Evolutionary conservation across 2,113 vertebrate genomes (phyloP), one percentile per base, ranked within the genome.

Genomic region (Festucalex cinctus): DNA sequence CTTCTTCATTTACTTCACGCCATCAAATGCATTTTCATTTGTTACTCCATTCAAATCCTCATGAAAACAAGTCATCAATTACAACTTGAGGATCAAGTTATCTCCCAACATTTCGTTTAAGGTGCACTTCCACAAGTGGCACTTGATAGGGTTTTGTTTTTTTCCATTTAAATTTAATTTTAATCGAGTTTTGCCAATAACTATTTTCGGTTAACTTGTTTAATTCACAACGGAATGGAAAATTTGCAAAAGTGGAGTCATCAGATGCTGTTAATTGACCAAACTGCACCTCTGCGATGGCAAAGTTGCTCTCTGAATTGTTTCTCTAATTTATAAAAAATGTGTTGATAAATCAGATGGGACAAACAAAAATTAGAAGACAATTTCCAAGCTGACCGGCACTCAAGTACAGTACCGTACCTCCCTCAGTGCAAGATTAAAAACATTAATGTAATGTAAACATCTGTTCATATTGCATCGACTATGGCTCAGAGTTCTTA

Each of bases 371-470:
- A 74, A 65, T 7, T 79, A 79, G 24, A 70, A 63, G 58, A 82
- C 81, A 79, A 79, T 82, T 71, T 66, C 66, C 46, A 7, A 78
- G 66, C 28, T 68, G 71, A 82, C 68, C 66, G 71, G 71, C 78
- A 80, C 78, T 74, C 65, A 83, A 80, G 80, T 77, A 32, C 51
- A 63, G 83, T 74, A 83, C 84, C 69, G 82, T 79, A 81, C 71
- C 9, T 20, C 7, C 77, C 69, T 82, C 60, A 19, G 83, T 84
- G 86, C 83, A 22, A 51, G 2, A 22, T 79, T 79, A 12, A 71
- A 84, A 90, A 92, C 91, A 93, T 91, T 90, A 90, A 92, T 90
- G 89, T 90, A 90, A 91, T 92, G 91, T 91, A 91, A 89, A 90
- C 79, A 74, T 83, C 75, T 76, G 88, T 81, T 91, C 88, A 90